phyloP scores from a whole-genome alignment of 2,888 invertebrate genomes.

The Erebia ligea region DNA sequence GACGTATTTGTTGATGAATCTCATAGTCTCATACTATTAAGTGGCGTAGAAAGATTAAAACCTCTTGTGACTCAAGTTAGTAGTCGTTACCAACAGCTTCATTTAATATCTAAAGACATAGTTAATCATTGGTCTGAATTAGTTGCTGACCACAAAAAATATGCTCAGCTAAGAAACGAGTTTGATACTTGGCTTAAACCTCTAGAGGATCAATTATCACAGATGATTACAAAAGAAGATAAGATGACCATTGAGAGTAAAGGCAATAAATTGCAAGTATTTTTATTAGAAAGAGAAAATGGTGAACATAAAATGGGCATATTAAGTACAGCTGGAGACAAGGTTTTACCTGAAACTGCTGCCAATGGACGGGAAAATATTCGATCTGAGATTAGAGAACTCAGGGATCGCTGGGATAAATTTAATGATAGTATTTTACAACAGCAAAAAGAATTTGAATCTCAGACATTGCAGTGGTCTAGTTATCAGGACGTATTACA shows the following conservation, averaged over 20 bases:
- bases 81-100: conserved; percentile 91
- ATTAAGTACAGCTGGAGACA: conserved; percentile 91
- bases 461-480: conserved; percentile 91
- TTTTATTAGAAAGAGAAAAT: conserved; percentile 91
- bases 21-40: conserved; percentile 92
- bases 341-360: conserved; percentile 95
- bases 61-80: conserved; percentile 95
- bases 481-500: conserved; percentile 93
- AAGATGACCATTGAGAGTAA: conserved; percentile 86
- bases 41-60: conserved; percentile 93
- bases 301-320: conserved; percentile 91
- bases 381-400: conserved; percentile 90
- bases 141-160: conserved; percentile 92
- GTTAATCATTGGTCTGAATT: conserved; percentile 92
- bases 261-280: conserved; percentile 87
- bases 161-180: conserved; percentile 88
- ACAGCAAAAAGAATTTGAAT: conserved; percentile 93
- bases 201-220: conserved; percentile 86
- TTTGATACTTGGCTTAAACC: conserved; percentile 90
- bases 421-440: conserved; percentile 92
- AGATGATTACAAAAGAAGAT: conserved; percentile 85
- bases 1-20: conserved; percentile 95
- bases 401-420: conserved; percentile 94
- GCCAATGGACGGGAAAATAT: conserved; percentile 95
- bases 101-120: conserved; percentile 92